These are phyloP conservation scores for Tupaia tana DNA, from an alignment of 2,113 vertebrate genomes.

Conservation along the genomic window DNA sequence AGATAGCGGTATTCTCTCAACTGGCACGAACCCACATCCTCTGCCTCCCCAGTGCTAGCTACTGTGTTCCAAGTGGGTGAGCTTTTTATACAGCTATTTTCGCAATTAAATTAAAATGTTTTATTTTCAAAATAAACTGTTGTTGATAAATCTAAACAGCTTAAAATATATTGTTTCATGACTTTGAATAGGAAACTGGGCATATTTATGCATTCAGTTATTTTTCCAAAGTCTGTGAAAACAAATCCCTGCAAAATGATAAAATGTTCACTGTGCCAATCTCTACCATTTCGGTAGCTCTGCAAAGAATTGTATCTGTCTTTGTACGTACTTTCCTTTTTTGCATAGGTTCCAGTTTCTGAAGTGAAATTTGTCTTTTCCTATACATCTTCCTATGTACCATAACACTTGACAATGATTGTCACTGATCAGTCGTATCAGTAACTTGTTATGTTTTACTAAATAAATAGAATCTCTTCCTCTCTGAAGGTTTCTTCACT, in stretches of 20 bases:
- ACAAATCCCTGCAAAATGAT: background rate
- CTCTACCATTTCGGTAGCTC: background rate
- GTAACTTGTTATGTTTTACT: background rate
- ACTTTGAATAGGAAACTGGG: background rate
- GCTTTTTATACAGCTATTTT: background rate
- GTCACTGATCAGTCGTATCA: background rate
- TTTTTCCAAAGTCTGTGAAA: background rate
- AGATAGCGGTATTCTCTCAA: background rate
- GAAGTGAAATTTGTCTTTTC: background rate
- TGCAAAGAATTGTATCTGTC: background rate
- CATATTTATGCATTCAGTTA: background rate
- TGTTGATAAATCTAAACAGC: background rate
- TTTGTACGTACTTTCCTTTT: background rate
- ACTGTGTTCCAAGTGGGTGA: background rate
- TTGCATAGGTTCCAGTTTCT: background rate
- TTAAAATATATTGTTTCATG: background rate
- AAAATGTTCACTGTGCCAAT: background rate
- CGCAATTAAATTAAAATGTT: background rate
- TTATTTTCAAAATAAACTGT: slow-evolving; percentile 28
- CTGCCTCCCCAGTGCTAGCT: background rate
- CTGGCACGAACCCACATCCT: background rate
- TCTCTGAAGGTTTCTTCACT: background rate
- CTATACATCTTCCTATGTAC: background rate
- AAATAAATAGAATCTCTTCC: background rate
- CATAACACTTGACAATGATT: background rate